A percentile compares a stretch with the other conserved stretches of the same genome.
These are phyloP conservation scores for Vireo altiloquus DNA, from an alignment of 2,113 vertebrate species.

Conservation along the genomic window DNA sequence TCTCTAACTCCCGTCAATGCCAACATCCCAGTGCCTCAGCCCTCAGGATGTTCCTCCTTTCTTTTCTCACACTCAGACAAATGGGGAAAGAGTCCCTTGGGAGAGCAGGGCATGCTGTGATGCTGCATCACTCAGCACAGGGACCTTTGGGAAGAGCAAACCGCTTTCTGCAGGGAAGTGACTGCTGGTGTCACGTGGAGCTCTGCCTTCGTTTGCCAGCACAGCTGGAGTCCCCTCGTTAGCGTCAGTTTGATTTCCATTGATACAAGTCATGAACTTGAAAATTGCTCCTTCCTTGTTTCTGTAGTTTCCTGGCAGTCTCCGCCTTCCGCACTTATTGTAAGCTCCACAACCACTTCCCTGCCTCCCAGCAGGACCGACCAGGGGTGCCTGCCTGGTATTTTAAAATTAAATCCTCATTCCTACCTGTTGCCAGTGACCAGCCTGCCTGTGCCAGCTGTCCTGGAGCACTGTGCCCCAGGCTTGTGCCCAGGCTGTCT, in stretches of 20 bases:
- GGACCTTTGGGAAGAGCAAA: not conserved
- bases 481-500: not conserved
- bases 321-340: constrained; percentile 50
- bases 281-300: constrained; percentile 53
- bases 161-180: not conserved
- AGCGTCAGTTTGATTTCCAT: not conserved
- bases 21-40: not conserved
- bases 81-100: not conserved
- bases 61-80: not conserved
- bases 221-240: not conserved
- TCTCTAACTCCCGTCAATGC: not conserved
- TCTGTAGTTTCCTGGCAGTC: constrained; percentile 51
- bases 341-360: constrained; percentile 34
- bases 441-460: not conserved
- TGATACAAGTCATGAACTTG: not conserved
- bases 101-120: fast-evolving
- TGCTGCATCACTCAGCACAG: not conserved
- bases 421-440: not conserved
- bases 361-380: not conserved
- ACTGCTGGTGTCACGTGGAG: not conserved
- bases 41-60: not conserved
- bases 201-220: not conserved
- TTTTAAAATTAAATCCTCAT: not conserved
- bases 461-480: fast-evolving
- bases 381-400: not conserved